Evolutionary conservation across 2,113 vertebrate species (phyloP).

Genomic region (Jaculus jaculus): DNA sequence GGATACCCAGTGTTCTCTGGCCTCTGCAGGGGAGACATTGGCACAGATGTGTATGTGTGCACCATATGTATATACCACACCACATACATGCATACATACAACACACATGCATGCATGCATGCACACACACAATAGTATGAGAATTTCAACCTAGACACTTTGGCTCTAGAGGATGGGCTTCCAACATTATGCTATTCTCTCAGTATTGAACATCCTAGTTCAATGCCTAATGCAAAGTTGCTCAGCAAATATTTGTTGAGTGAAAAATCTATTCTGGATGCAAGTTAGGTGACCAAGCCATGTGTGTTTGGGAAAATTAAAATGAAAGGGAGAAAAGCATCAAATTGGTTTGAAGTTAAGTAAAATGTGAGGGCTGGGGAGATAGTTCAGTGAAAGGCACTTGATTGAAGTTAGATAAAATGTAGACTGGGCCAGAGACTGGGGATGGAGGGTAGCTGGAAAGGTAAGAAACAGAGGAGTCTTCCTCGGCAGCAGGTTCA

Average conservation of each 20-base stretch:
- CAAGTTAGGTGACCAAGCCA: background rate
- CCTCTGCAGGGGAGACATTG: too few relatives aligned
- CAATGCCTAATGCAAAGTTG: background rate
- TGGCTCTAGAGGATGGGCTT: background rate
- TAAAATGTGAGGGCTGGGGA: too few relatives aligned
- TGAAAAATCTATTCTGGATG: background rate
- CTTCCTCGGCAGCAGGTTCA: background rate
- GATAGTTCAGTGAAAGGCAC: too few relatives aligned
- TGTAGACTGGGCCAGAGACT: background rate
- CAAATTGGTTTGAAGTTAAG: too few relatives aligned
- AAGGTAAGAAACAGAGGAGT: background rate
- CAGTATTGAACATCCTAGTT: background rate
- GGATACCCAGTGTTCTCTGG: too few relatives aligned
- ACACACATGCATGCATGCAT: too few relatives aligned
- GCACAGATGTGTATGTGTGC: too few relatives aligned
- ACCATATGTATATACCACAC: too few relatives aligned
- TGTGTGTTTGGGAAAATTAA: conserved; percentile 10
- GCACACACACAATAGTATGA: too few relatives aligned
- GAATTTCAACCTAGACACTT: background rate
- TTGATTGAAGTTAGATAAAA: background rate
- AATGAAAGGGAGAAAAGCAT: background rate
- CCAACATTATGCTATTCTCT: background rate
- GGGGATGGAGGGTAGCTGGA: background rate
- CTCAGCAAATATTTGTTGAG: background rate
- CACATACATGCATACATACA: too few relatives aligned